Base-by-base conservation (phyloP, 2,888 invertebrate genomes). In the Lasioglossum lativentre region DNA sequence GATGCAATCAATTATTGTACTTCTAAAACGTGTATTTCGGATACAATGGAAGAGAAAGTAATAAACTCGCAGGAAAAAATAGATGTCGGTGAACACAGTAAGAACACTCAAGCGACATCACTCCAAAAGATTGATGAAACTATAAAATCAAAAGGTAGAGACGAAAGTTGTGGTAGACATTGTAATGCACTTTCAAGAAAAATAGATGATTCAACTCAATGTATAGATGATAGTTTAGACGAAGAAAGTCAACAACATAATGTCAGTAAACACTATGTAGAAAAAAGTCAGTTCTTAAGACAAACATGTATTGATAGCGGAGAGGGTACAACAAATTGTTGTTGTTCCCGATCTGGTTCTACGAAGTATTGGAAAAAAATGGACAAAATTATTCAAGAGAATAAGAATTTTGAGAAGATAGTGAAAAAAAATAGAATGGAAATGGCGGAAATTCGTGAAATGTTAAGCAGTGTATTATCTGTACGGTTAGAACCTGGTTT, bases 401-500 rank as follows among this genome's bases (percentile, higher is more conserved):
- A 94, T 86, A 91, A 93, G 52, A 93, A 93, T 74, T 85, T 93
- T 16, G 93, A 93, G 56, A 90, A 86, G 23, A 91, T 91, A 86
- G 90, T 94, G 14, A 89, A 84, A 19, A 94, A 91, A 73, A 94
- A 86, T 76, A 92, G 92, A 23, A 90, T 83, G 52, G 94, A 94
- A 75, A 91, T 94, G 88, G 92, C 93, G 14, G 92, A 93, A 75
- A 91, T 95, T 81, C 90, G 93, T 16, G 93, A 92, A 56, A 93
- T 94, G 91, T 85, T 94, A 23, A 94, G 84, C 75, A 93, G 76
- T 45, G 93, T 93, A 23, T 88, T 93, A 79, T 93, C 93, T 0
- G 93, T 94, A 14, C 93, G 92, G 80, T 92, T 94, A 92, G 95
- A 94, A 78, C 94, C 94, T 12, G 94, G 95, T 76, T 94, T 94